Conservation (phyloP, 2,113 vertebrate genomes). For the Nibea coibor region DNA sequence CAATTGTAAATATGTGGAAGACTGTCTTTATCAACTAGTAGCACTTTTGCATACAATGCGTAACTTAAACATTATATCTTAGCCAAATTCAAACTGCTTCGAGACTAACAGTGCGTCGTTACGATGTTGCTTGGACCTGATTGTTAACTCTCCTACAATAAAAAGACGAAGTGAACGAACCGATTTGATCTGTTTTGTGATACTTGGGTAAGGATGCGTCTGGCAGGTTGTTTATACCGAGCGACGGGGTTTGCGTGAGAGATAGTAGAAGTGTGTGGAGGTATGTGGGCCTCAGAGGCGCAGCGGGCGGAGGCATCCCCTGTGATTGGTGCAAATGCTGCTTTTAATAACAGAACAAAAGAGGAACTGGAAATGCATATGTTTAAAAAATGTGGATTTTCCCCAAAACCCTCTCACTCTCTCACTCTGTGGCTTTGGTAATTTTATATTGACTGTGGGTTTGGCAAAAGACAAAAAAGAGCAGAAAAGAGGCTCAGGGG, state of each 20-base stretch:
- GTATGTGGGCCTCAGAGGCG: slow-evolving; percentile 71
- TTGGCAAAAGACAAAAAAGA: slow-evolving; percentile 85
- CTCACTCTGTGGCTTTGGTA: slow-evolving; percentile 82
- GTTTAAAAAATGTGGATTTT: slow-evolving; percentile 84
- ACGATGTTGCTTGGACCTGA: slow-evolving; percentile 40
- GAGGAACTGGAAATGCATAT: slow-evolving; percentile 87
- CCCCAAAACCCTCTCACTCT: slow-evolving; percentile 69
- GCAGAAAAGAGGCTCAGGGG: slow-evolving; percentile 65
- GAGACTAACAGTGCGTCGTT: slow-evolving; percentile 19
- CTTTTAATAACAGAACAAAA: slow-evolving; percentile 89
- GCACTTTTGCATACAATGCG: slow-evolving; percentile 56
- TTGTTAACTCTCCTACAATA: slow-evolving; percentile 66
- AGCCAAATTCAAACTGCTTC: slow-evolving; percentile 45
- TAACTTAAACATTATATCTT: slow-evolving; percentile 36
- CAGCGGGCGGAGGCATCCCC: slow-evolving; percentile 67
- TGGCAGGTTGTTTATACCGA: slow-evolving; percentile 57
- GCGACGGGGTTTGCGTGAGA: slow-evolving; percentile 67
- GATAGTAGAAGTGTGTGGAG: slow-evolving; percentile 77
- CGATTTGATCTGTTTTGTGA: slow-evolving; percentile 48
- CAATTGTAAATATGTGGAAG: slow-evolving; percentile 75
- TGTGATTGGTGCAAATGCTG: slow-evolving; percentile 83
- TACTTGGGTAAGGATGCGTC: slow-evolving; percentile 40
- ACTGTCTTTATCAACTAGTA: slow-evolving; percentile 53
- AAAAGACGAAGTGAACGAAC: slow-evolving; percentile 41
- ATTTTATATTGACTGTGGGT: slow-evolving; percentile 88